phyloP scores from a whole-genome alignment of 2,888 invertebrate species.

The Dermolepida albohirtum region DNA sequence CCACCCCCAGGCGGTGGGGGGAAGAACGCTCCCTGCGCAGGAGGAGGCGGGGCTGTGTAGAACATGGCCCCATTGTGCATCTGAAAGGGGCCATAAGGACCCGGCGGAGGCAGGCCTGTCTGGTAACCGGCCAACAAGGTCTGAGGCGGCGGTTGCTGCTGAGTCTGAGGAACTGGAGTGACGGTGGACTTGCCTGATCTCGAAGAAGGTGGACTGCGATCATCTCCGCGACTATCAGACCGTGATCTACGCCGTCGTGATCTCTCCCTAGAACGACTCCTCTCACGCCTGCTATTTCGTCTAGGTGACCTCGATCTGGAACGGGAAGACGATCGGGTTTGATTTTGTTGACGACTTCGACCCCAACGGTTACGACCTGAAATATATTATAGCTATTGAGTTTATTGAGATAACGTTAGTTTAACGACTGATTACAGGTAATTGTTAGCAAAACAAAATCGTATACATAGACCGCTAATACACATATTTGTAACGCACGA shows the following conservation, averaged over 20 bases:
- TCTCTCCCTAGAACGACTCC: constrained; percentile 51
- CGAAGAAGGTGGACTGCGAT: constrained; percentile 41
- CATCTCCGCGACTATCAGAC: constrained; percentile 51
- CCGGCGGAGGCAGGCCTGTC: constrained; percentile 50
- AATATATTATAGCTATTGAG: constrained; percentile 13
- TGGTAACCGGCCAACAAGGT: constrained; percentile 53
- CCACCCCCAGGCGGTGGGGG: constrained; percentile 51
- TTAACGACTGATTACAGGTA: background rate
- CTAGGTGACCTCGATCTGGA: constrained; percentile 59
- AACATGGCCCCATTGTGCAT: constrained; percentile 60
- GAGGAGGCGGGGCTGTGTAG: constrained; percentile 61
- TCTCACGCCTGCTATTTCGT: constrained; percentile 49
- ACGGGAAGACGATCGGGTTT: constrained; percentile 57
- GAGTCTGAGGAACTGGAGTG: constrained; percentile 48
- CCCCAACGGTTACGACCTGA: constrained; percentile 61
- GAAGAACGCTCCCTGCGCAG: constrained; percentile 54
- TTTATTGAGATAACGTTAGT: background rate
- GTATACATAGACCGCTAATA: too few species aligned
- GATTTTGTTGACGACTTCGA: constrained; percentile 61
- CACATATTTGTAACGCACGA: too few species aligned
- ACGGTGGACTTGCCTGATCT: constrained; percentile 49
- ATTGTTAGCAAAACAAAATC: too few species aligned
- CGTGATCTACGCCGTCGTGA: constrained; percentile 56
- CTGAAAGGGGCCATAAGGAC: constrained; percentile 56
- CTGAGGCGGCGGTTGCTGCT: constrained; percentile 50